Conservation (phyloP, 1,140 invertebrate genomes). For the Neodiprion fabricii region DNA sequence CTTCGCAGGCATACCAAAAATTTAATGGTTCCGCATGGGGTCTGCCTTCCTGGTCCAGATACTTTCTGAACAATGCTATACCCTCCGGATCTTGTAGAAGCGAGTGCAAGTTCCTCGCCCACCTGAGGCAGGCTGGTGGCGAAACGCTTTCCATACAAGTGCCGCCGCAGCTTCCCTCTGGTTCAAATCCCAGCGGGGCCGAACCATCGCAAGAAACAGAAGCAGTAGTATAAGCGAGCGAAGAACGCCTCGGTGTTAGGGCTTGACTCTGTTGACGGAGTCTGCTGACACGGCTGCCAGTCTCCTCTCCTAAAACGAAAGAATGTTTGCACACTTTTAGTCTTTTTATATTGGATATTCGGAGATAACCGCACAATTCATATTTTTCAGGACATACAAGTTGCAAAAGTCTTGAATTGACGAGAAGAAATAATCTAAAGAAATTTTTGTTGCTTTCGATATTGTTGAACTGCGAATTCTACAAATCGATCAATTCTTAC, state of each 20-base stretch:
- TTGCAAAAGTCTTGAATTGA: neutral
- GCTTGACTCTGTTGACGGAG: slow-evolving; percentile 56
- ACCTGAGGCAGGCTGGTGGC: slow-evolving; percentile 82
- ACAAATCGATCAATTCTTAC: slow-evolving; percentile 35
- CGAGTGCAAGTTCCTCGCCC: slow-evolving; percentile 82
- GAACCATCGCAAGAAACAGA: slow-evolving; percentile 56
- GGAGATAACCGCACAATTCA: neutral
- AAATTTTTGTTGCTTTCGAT: neutral
- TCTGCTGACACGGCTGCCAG: slow-evolving; percentile 51
- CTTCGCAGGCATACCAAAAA: slow-evolving; percentile 93
- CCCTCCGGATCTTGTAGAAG: slow-evolving; percentile 87
- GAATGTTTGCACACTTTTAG: neutral
- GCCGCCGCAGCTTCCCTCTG: slow-evolving; percentile 59
- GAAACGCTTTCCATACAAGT: slow-evolving; percentile 63
- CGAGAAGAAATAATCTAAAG: slow-evolving; percentile 4
- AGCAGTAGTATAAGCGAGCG: slow-evolving; percentile 44
- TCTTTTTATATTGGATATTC: too few relatives aligned
- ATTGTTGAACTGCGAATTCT: neutral
- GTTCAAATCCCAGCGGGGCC: slow-evolving; percentile 63
- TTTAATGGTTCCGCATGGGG: slow-evolving; percentile 79
- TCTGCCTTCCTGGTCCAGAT: slow-evolving; percentile 81
- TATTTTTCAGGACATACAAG: slow-evolving; percentile 1
- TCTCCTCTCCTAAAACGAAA: slow-evolving; percentile 58
- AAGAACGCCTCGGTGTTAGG: slow-evolving; percentile 59
- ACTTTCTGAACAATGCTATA: slow-evolving; percentile 82